Conservation (phyloP, 2,888 invertebrate genomes). For the Saturnia japonica region DNA sequence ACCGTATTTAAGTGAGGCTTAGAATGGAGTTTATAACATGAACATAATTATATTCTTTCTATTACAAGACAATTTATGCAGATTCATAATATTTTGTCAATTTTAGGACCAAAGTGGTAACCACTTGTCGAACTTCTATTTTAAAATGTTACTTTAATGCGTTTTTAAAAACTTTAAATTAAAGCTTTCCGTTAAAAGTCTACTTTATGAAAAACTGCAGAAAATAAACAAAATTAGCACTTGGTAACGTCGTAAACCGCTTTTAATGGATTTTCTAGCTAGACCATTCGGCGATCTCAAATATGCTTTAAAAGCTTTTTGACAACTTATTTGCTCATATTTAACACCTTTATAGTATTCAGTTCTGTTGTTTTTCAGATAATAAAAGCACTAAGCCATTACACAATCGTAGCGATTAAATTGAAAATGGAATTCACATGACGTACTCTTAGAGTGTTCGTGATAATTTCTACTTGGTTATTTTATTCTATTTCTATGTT, state of each 20-base stretch:
- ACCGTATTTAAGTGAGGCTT: neutral
- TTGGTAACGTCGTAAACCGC: constrained; percentile 16
- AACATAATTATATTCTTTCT: constrained; percentile 12
- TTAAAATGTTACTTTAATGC: neutral
- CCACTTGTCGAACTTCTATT: neutral
- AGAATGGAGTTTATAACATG: constrained; percentile 21
- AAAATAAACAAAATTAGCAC: neutral
- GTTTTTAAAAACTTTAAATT: constrained; percentile 31
- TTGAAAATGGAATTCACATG: neutral
- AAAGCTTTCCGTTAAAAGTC: constrained; percentile 3
- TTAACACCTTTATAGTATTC: constrained; percentile 51
- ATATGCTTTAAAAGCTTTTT: constrained; percentile 75
- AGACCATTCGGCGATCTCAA: constrained; percentile 61
- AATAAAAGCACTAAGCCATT: neutral
- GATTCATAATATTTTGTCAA: neutral
- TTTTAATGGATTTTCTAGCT: constrained; percentile 65
- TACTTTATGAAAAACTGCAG: neutral
- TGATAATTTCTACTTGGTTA: neutral
- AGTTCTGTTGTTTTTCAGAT: constrained; percentile 33
- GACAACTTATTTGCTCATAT: constrained; percentile 62
- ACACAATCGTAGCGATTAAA: neutral
- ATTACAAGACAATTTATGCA: neutral
- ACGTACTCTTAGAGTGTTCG: neutral
- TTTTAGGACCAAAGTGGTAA: neutral
- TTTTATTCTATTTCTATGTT: no score